Conservation (phyloP, 2,797 vertebrate genomes). For the Synanceia verrucosa region DNA sequence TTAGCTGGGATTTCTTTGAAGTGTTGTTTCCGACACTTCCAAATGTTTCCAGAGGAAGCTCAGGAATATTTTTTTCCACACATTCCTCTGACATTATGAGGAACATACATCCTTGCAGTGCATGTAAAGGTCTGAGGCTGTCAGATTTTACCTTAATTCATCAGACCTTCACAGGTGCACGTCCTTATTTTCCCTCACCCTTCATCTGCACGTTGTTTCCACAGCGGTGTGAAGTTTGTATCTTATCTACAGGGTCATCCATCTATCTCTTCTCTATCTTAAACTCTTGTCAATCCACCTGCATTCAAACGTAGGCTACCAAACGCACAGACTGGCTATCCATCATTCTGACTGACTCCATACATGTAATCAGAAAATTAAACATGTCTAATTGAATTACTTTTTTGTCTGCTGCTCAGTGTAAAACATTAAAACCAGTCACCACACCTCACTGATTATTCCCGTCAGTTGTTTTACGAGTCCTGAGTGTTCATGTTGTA, state of each 20-base stretch:
- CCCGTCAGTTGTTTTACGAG: neutral
- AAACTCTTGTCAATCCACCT: conserved; percentile 34
- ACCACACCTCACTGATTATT: neutral
- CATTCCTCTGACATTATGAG: neutral
- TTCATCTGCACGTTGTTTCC: conserved; percentile 9
- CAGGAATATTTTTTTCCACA: conserved; percentile 36
- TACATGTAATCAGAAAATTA: neutral
- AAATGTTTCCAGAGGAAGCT: conserved; percentile 41
- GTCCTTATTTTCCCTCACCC: neutral
- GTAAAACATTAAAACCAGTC: neutral
- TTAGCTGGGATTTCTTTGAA: conserved; percentile 41
- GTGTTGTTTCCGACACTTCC: too few species aligned
- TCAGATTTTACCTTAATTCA: conserved; percentile 20
- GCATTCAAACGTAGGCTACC: neutral
- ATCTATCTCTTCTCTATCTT: conserved; percentile 7
- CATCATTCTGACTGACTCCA: neutral
- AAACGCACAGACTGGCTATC: neutral
- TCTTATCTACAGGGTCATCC: conserved; percentile 31
- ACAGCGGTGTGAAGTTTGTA: conserved; percentile 13
- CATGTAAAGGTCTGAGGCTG: conserved; percentile 11
- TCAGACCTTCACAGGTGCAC: conserved; percentile 19
- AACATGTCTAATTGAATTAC: neutral
- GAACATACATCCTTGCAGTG: neutral
- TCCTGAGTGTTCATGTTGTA: neutral
- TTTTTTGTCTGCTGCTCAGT: neutral